Conservation (phyloP, 2,113 vertebrate genomes). For the Atractosteus spatula region DNA sequence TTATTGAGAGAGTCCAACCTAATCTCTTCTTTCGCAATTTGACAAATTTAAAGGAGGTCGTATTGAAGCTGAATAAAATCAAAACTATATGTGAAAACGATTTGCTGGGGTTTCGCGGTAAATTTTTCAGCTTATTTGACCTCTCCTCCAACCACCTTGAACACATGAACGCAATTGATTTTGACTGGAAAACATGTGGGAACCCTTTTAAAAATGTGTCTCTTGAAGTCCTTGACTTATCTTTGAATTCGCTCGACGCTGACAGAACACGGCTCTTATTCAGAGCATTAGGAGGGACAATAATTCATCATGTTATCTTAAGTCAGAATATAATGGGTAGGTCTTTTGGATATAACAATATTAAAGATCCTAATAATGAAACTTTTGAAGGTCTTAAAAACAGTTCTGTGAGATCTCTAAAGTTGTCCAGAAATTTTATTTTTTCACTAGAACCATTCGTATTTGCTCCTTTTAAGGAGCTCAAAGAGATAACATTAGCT, state of each 20-base stretch:
- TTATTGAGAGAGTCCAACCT: conserved; percentile 63
- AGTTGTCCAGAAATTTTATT: conserved; percentile 65
- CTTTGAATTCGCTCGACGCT: conserved; percentile 44
- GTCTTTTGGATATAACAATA: conserved; percentile 66
- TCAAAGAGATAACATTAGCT: conserved; percentile 61
- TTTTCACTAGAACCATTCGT: conserved; percentile 62
- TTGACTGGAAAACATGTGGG: conserved; percentile 64
- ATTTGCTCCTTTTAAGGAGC: conserved; percentile 57
- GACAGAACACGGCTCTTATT: conserved; percentile 46
- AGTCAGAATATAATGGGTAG: conserved; percentile 50
- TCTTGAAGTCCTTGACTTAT: conserved; percentile 64
- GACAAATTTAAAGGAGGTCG: conserved; percentile 55
- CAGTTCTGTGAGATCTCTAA: conserved; percentile 56
- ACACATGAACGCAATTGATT: conserved; percentile 13
- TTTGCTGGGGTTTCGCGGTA: conserved; percentile 71
- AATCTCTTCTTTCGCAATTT: conserved; percentile 72
- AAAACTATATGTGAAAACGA: conserved; percentile 68
- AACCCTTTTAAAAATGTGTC: conserved; percentile 75
- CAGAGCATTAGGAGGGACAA: conserved; percentile 63
- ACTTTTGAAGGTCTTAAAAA: conserved; percentile 71
- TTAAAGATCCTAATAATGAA: conserved; percentile 66
- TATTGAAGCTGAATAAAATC: conserved; percentile 65
- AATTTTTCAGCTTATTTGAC: conserved; percentile 58
- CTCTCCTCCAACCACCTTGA: conserved; percentile 47
- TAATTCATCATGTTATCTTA: conserved; percentile 53